A percentile compares a stretch with the other conserved stretches of the same genome.
Evolutionary conservation across 92 coral and sea anemone species (phyloP).

Genomic region (Epizoanthus scotinus): DNA sequence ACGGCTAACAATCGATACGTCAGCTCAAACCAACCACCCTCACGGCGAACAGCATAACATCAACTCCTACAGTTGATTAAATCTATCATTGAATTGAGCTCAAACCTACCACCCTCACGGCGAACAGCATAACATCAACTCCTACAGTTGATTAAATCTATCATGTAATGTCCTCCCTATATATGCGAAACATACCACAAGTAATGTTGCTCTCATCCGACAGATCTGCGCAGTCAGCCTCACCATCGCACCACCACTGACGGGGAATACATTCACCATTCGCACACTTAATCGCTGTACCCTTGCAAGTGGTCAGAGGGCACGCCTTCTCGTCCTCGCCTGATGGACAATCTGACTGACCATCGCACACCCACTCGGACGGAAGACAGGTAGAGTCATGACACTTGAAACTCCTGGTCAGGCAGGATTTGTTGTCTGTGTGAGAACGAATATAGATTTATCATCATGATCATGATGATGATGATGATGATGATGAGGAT

Average conservation of each 20-base stretch:
- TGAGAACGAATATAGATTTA: neutral
- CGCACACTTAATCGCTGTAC: constrained; percentile 22
- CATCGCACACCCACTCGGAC: constrained; percentile 20
- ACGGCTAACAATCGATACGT: too few relatives aligned
- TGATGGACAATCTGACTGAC: constrained; percentile 14
- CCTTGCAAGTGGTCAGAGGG: constrained; percentile 9
- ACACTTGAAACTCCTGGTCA: constrained; percentile 7
- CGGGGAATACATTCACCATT: constrained; percentile 28
- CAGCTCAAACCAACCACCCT: too few relatives aligned
- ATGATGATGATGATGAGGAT: neutral
- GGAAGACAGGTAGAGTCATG: constrained; percentile 11
- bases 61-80: too few relatives aligned
- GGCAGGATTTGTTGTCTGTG: neutral
- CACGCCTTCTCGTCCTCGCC: constrained; percentile 25
- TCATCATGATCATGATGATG: neutral
- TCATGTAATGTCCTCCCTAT: too few relatives aligned
- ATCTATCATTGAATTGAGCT: too few relatives aligned
- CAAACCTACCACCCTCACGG: too few relatives aligned
- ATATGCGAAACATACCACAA: constrained; percentile 17
- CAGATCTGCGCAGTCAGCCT: constrained; percentile 17
- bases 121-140: too few relatives aligned
- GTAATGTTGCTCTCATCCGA: constrained; percentile 29
- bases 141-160: too few relatives aligned
- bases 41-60: too few relatives aligned
- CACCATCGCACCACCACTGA: constrained; percentile 32